Base-by-base conservation (phyloP, 2,888 invertebrate genomes). In the Lissonota sp. region DNA sequence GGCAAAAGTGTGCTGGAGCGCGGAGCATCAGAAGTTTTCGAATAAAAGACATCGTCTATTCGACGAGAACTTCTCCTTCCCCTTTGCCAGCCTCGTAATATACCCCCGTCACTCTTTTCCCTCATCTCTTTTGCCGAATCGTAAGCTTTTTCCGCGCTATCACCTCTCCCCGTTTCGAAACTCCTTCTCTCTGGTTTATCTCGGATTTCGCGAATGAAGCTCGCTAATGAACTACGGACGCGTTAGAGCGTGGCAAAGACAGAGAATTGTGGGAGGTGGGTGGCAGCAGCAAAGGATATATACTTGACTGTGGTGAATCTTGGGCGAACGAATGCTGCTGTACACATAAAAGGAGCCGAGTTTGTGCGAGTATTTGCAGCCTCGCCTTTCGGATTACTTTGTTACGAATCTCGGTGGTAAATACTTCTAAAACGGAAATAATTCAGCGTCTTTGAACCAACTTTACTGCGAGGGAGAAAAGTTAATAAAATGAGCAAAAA, bases 171-270 rank as follows among this genome's bases (percentile, higher is more conserved):
- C 85, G 85, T 88, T 86, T 80, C 75, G 69, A 67, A 84, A 80
- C 83, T 84, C 80, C 83, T 80, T 80, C 83, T 26, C 80, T 81
- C 16, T 73, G 85, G 85, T 85, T 85, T 83, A 83, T 85, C 79
- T 82, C 83, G 79, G 86, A 87, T 82, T 87, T 86, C 79, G 81
- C 39, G 85, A 85, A 86, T 85, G 86, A 87, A 88, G 85, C 87
- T 84, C 87, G 83, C 87, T 88, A 88, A 88, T 88, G 88, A 87
- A 88, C 87, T 85, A 84, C 82, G 80, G 85, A 84, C 84, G 75
- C 67, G 73, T 82, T 74, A 71, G 63, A 81, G 84, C 83, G 85
- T 80, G 57, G 77, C 73, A 67, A 53, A 14, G 14, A 14, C 53
- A 53, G 53, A 53, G 53, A 49, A 5, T n/a, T 26, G 26, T 2